phyloP scores from a whole-genome alignment of 1,140 invertebrate genomes.

The Charaxes varanes region DNA sequence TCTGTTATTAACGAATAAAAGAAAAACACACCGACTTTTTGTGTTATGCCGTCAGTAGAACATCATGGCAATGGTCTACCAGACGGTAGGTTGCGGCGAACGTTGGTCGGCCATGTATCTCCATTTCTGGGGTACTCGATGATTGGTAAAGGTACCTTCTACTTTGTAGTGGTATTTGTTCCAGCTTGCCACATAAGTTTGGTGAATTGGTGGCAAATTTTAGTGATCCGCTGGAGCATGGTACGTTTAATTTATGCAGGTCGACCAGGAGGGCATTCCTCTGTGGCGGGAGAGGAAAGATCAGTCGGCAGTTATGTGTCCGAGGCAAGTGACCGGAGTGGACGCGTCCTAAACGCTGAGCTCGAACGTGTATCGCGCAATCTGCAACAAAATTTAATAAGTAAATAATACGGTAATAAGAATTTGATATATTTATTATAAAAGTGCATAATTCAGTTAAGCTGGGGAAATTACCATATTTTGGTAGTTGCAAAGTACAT shows the following conservation, averaged over 20 bases:
- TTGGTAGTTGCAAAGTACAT: no score
- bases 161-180: slow-evolving; percentile 74
- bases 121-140: slow-evolving; percentile 53
- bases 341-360: slow-evolving; percentile 37
- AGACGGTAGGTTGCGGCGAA: slow-evolving; percentile 77
- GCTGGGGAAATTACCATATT: no score
- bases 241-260: slow-evolving; percentile 77
- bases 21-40: no score
- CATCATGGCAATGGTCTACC: slow-evolving; percentile 80
- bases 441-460: no score
- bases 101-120: slow-evolving; percentile 75
- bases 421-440: no score
- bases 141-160: slow-evolving; percentile 74
- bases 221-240: slow-evolving; percentile 75
- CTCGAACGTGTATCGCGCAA: slow-evolving; percentile 55
- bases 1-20: no score
- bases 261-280: slow-evolving; percentile 75
- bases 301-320: slow-evolving; percentile 48
- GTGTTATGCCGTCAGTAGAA: slow-evolving; percentile 75
- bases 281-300: slow-evolving; percentile 44
- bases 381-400: slow-evolving; percentile 71
- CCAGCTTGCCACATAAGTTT: slow-evolving; percentile 77
- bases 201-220: slow-evolving; percentile 67
- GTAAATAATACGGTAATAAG: no score
- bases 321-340: slow-evolving; percentile 57